phyloP scores from a whole-genome alignment of 2,113 vertebrate genomes.

The Chrysemys picta region DNA sequence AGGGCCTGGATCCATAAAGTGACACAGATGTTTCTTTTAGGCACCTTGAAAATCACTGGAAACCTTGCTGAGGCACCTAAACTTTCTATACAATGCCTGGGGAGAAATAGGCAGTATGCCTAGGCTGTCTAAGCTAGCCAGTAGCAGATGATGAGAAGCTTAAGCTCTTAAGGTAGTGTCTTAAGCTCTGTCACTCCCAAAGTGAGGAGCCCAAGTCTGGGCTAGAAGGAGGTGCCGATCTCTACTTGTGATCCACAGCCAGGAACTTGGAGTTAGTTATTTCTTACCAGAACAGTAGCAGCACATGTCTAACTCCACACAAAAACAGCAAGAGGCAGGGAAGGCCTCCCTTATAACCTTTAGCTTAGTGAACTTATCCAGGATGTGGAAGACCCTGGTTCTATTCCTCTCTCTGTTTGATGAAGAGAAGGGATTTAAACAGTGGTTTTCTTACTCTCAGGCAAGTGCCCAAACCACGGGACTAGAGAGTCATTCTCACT shows the following conservation, averaged over 20 bases:
- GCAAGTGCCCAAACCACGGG: neutral
- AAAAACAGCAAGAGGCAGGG: neutral
- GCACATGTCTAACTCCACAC: no score
- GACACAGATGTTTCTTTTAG: neutral
- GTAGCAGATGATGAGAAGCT: neutral
- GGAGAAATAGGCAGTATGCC: neutral
- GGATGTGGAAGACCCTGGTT: neutral
- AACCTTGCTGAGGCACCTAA: neutral
- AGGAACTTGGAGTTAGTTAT: neutral
- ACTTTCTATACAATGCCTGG: no score
- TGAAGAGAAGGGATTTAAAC: neutral
- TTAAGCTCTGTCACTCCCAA: neutral
- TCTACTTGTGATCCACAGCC: neutral
- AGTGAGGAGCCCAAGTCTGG: neutral
- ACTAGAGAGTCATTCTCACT: neutral
- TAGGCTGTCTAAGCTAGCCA: neutral
- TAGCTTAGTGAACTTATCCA: neutral
- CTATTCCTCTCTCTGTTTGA: neutral
- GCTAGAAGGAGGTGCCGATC: neutral
- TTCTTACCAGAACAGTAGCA: neutral
- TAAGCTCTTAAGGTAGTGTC: no score
- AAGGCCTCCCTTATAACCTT: neutral
- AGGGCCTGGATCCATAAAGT: neutral
- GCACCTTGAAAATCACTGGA: neutral
- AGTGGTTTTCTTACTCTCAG: neutral